phyloP scores from a whole-genome alignment of 2,113 vertebrate species.

The Periophthalmus modestus region DNA sequence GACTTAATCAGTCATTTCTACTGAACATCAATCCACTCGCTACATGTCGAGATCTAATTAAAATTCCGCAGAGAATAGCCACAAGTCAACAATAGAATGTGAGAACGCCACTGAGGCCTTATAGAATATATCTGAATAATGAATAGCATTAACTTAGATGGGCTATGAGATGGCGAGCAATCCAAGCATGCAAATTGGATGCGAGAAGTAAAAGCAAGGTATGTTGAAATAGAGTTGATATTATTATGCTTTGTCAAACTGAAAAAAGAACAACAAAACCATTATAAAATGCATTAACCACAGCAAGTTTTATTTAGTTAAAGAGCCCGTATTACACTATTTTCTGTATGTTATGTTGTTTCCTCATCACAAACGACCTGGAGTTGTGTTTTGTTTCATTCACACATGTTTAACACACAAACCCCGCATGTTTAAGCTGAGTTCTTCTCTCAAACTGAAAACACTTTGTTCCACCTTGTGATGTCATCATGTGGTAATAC shows the following conservation, averaged over 20 bases:
- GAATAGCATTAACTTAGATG: neutral
- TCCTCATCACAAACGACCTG: too few species aligned
- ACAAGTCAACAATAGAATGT: neutral
- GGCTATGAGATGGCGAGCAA: neutral
- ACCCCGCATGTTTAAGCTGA: too few species aligned
- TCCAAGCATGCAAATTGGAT: neutral
- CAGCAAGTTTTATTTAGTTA: too few species aligned
- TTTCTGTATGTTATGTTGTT: too few species aligned
- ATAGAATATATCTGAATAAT: neutral
- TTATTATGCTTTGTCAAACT: neutral
- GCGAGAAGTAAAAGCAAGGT: neutral
- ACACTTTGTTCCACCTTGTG: too few species aligned
- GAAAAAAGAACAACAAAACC: neutral
- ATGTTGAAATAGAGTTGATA: neutral
- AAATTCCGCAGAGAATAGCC: neutral
- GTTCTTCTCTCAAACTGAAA: too few species aligned
- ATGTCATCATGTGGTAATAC: too few species aligned
- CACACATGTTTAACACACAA: too few species aligned
- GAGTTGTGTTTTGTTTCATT: too few species aligned
- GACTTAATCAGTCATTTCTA: conserved; percentile 5
- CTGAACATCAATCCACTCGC: neutral
- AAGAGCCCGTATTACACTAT: too few species aligned
- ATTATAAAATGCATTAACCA: neutral
- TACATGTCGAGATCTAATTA: conserved; percentile 7
- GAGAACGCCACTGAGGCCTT: neutral